Evolutionary conservation across 2,113 vertebrate species (phyloP).

Genomic region (Pseudonaja textilis): DNA sequence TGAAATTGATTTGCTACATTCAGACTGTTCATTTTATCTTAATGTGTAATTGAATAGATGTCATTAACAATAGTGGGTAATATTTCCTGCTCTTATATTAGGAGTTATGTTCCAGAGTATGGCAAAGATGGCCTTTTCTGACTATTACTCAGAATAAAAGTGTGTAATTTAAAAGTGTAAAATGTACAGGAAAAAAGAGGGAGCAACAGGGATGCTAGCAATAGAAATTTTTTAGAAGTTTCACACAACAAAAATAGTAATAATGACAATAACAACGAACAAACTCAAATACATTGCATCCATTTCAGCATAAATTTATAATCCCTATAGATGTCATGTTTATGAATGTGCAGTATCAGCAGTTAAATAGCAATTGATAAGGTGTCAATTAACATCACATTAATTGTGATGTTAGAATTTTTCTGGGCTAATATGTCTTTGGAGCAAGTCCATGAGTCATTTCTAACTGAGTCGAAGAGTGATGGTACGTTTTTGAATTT

Average conservation of each 20-base stretch:
- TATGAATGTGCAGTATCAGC: neutral
- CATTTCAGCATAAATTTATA: neutral
- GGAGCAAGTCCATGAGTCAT: neutral
- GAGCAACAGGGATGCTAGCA: conserved; percentile 31
- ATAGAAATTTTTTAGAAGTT: conserved; percentile 27
- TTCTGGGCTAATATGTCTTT: neutral
- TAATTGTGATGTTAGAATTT: neutral
- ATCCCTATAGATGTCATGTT: neutral
- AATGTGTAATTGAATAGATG: conserved; percentile 19
- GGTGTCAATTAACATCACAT: too few relatives aligned
- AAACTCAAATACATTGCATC: conserved; percentile 13
- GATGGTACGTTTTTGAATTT: neutral
- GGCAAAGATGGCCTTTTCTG: neutral
- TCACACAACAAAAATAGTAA: conserved; percentile 11
- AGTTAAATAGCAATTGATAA: neutral
- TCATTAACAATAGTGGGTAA: conserved; percentile 35
- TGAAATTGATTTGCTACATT: conserved; percentile 41
- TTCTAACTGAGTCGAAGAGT: neutral
- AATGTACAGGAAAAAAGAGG: neutral
- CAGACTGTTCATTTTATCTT: conserved; percentile 8
- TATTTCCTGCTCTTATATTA: conserved; percentile 33
- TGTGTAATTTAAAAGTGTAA: conserved; percentile 24
- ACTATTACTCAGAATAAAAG: neutral
- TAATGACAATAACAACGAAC: conserved; percentile 35
- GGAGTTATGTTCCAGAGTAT: conserved; percentile 39